Base-by-base conservation (phyloP, 2,888 invertebrate genomes). In the Drosophila subquinaria region DNA sequence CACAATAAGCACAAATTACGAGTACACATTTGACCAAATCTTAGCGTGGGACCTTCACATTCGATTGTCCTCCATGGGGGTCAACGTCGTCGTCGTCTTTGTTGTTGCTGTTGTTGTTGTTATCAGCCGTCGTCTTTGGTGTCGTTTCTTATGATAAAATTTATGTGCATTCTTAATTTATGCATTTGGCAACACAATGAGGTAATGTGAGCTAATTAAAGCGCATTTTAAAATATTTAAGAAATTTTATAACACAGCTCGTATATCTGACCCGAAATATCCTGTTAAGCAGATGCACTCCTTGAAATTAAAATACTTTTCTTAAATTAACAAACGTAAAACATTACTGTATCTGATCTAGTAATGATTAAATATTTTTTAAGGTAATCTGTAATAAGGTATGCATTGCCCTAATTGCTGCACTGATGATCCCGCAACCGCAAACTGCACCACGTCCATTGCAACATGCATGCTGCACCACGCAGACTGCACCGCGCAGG, bases 1-100 rank as follows among this genome's bases (percentile, higher is more conserved):
- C 76, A 87, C 89, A 88, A 87, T 82, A 77, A 82, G 81, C 82
- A 79, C 87, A 87, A 87, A 87, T 87, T 88, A 82, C 87, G 79
- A 75, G 82, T 75, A 65, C 79, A 76, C 66, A 78, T 75, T 71
- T 68, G 65, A 61, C 51, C 59, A 33, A 48, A 51, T 55, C 51
- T 67, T 56, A 48, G 68, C 42, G 40, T 55, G 56, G 61, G 47
- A 11, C 23, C 42, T 47, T n/a, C 61, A 30, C 45, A 43, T 15
- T 52, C 62, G 63, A 47, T 55, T 64, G 69, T 65, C 69, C 82
- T 68, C 69, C 78, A 69, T 60, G 79, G 80, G 80, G 83, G 86
- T 86, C 85, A 75, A 60, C 68, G 43, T 51, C 59, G 52, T 17
- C 60, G 56, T 61, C 27, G 48, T 59, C 45, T 15, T 45, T 40